A percentile compares a stretch with the other conserved stretches of the same genome.
Conservation (phyloP, 2,888 invertebrate genomes). For the Scrobipalpa costella region DNA sequence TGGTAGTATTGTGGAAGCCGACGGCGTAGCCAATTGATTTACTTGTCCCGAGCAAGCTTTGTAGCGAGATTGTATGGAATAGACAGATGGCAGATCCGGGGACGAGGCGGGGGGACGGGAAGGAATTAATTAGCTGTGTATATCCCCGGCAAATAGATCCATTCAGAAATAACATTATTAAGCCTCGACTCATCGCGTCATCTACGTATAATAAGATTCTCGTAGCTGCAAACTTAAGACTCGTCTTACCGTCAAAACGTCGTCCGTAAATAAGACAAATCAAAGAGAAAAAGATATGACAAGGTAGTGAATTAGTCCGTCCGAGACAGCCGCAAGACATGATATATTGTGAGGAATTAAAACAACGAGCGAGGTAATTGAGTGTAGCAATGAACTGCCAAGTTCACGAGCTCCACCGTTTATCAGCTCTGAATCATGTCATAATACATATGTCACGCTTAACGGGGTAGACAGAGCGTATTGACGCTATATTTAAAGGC, state of each 20-base stretch:
- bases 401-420: constrained; percentile 53
- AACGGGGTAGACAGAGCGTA: too few species aligned
- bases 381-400: constrained; percentile 54
- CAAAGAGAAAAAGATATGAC: not conserved
- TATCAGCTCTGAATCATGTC: constrained; percentile 49
- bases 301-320: constrained; percentile 35
- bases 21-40: constrained; percentile 62
- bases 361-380: constrained; percentile 55
- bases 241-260: constrained; percentile 24
- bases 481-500: too few species aligned
- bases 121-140: constrained; percentile 57
- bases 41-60: constrained; percentile 50
- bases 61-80: constrained; percentile 43
- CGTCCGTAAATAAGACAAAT: constrained; percentile 48
- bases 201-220: not conserved
- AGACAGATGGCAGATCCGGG: constrained; percentile 46
- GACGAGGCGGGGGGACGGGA: constrained; percentile 44
- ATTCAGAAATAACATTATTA: constrained; percentile 43
- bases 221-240: not conserved
- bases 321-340: constrained; percentile 33
- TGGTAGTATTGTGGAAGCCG: constrained; percentile 47
- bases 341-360: constrained; percentile 42
- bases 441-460: not conserved
- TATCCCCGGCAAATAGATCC: constrained; percentile 38
- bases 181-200: not conserved